phyloP scores from a whole-genome alignment of 1,140 invertebrate species.

The Sitobion miscanthi region DNA sequence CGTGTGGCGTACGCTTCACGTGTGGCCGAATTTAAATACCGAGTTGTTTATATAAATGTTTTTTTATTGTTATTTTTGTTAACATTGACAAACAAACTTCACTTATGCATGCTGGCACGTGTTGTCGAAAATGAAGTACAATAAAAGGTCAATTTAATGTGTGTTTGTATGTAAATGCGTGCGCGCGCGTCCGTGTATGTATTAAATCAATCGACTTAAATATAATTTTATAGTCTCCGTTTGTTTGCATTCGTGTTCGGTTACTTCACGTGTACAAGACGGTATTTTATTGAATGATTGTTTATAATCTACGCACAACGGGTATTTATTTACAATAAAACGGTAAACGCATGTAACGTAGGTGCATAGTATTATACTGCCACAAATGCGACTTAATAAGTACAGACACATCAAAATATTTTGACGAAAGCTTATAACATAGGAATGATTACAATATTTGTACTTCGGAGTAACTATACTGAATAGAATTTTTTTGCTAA shows the following conservation, averaged over 20 bases:
- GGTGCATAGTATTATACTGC: no score
- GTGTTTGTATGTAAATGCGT: slow-evolving; percentile 20
- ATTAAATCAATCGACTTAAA: slow-evolving; percentile 44
- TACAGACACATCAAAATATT: background rate
- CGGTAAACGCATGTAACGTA: background rate
- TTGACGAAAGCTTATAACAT: background rate
- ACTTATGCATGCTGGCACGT: background rate
- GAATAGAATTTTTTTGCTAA: background rate
- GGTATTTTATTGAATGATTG: background rate
- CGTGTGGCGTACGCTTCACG: background rate
- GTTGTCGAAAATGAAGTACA: slow-evolving; percentile 37
- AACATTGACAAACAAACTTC: slow-evolving; percentile 30
- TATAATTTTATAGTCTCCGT: slow-evolving; percentile 28
- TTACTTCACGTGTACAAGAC: background rate
- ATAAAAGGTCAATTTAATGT: slow-evolving; percentile 38
- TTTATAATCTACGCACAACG: background rate
- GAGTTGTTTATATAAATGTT: slow-evolving; percentile 38
- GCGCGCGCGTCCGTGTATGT: background rate
- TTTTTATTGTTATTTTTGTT: slow-evolving; percentile 34
- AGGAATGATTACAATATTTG: background rate
- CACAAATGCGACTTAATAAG: background rate
- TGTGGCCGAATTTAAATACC: slow-evolving; percentile 42
- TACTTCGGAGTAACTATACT: background rate
- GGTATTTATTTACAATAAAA: slow-evolving; percentile 4
- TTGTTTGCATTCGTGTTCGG: background rate